A percentile compares a stretch with the other conserved stretches of the same genome.
Evolutionary conservation across 2,888 invertebrate genomes (phyloP).

Genomic region (Leucophenga montana): DNA sequence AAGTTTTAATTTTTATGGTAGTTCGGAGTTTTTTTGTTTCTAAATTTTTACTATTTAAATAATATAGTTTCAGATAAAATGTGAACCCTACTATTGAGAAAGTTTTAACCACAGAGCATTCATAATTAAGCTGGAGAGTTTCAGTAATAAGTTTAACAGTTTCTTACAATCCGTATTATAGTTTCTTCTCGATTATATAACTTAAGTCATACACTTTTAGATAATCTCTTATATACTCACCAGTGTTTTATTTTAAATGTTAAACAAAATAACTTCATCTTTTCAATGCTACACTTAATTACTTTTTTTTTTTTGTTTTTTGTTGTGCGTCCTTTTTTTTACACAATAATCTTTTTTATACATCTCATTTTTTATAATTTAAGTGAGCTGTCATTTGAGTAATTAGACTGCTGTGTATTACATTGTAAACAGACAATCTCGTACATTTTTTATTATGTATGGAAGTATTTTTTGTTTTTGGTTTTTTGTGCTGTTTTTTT

Average conservation of each 20-base stretch:
- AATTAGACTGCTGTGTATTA: neutral
- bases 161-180: neutral
- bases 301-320: neutral
- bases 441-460: neutral
- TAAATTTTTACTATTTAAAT: too few species aligned
- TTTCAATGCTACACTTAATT: neutral
- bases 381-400: constrained; percentile 16
- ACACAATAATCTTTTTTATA: neutral
- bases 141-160: neutral
- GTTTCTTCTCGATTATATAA: neutral
- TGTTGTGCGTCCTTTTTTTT: neutral
- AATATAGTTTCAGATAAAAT: too few species aligned
- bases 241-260: neutral
- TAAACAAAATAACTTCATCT: too few species aligned
- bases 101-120: too few species aligned
- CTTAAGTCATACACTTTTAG: neutral
- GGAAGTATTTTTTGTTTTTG: neutral
- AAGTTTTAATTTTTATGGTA: too few species aligned
- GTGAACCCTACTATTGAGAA: too few species aligned
- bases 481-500: neutral
- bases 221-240: neutral
- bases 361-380: constrained; percentile 19
- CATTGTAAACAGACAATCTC: too few species aligned
- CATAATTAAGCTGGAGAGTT: too few species aligned
- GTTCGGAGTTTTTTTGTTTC: too few species aligned